Evolutionary conservation across 2,888 invertebrate species (phyloP), one percentile per base, ranked within the genome.

Genomic region (Drosophila kambysellisi): DNA sequence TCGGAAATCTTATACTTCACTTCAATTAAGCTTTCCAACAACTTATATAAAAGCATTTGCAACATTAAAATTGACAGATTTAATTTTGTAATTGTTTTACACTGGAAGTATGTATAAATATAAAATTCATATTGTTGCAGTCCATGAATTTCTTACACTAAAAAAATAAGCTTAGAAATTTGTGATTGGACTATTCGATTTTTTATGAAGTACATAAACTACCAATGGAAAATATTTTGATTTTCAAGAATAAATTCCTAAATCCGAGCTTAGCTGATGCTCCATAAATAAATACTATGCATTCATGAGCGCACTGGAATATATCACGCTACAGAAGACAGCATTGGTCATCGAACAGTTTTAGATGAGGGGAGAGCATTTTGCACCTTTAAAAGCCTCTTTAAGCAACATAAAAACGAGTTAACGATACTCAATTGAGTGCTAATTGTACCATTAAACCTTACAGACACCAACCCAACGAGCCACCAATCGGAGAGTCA

Each of bases 381-480:
- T 91, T 76, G 83, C 91, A 88, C 89, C 89, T 90, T 73, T 79
- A 68, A 77, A 81, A 39, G 63, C 70, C 74, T 63, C 65, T 89
- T 84, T 70, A 72, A 74, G 58, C 70, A 73, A 61, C 75, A 76
- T 64, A 73, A 70, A 82, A 80, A 74, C 81, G 81, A 91, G 90
- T 82, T 91, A 91, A 88, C 91, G 86, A 86, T 74, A 76, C 89
- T 91, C 87, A 83, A 89, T 82, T 88, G 87, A 80, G 86, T 91
- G 89, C 87, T 89, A 91, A 91, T 91, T 90, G 84, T 79, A 86
- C 82, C 88, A 90, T 88, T 91, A 90, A 89, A 89, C 79, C 70
- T 20, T 51, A 70, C 68, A 66, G 69, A 51, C 66, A 72, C 53
- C 52, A 60, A 37, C 41, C 41, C 61, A 29, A 39, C 20, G 46